phyloP scores from a whole-genome alignment of 2,113 vertebrate species.

The Lichenostomus cassidix region DNA sequence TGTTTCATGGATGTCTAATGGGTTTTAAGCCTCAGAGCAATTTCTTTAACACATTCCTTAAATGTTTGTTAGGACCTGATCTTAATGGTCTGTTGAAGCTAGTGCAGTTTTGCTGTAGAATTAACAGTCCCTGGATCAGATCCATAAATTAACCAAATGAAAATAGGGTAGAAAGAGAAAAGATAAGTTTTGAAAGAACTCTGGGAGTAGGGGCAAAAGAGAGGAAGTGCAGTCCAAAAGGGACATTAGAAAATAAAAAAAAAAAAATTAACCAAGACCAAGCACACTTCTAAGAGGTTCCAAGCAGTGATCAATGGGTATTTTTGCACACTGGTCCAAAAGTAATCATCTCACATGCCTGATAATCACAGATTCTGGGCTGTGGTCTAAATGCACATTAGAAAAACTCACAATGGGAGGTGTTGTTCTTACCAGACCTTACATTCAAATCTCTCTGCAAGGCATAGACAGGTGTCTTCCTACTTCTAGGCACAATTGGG shows the following conservation, averaged over 20 bases:
- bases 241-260: not conserved
- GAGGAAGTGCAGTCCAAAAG: not conserved
- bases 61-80: not conserved
- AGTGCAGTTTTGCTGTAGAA: not conserved
- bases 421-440: not conserved
- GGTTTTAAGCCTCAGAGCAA: not conserved
- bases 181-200: not conserved
- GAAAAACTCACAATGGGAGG: accelerated
- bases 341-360: not conserved
- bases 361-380: not conserved
- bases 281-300: not conserved
- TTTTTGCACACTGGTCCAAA: not conserved
- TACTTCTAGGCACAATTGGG: not conserved
- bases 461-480: not conserved
- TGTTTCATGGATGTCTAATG: not conserved
- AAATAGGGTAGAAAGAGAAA: not conserved
- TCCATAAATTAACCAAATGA: not conserved
- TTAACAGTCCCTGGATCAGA: not conserved
- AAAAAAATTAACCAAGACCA: accelerated
- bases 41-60: not conserved
- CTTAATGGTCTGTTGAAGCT: not conserved
- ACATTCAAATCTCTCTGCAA: not conserved
- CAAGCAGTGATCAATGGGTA: not conserved
- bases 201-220: not conserved
- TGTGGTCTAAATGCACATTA: not conserved